Base-by-base conservation (phyloP, 2,888 invertebrate genomes). In the Pedicia rivosa region DNA sequence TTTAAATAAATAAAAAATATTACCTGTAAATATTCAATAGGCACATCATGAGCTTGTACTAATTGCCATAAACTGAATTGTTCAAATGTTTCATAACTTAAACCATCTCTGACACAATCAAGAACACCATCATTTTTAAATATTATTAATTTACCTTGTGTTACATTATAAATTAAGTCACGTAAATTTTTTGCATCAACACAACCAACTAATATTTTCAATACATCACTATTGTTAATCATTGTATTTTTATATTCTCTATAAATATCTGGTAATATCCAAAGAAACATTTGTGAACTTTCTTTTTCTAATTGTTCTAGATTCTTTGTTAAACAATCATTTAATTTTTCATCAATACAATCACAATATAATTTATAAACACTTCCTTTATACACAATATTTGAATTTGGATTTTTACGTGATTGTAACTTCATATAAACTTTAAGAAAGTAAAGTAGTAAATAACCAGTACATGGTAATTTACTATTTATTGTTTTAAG, bases 41-140 rank as follows among this genome's bases (percentile, higher is more conserved):
- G 81, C 54, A 94, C 82, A 57, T 90, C 87, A 57, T 95, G 95
- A 28, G 92, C 92, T 46, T 82, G 78, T 34, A 95, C 73, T 40
- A 98, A 68, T 61, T 95, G 94, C 97, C 97, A 98, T 31, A 97
- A 71, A 58, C 91, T 94, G 56, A 87, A 81, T 61, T 98, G 97
- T 59, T 97, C 95, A 49, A 92, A 87, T 3, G 94, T 92, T 63
- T 97, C 95, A 90, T 95, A 98, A 39, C 75, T 73, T 38, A 97
- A 66, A 51, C 90, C 94, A 29, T 81, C 78, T 42, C 79, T 80
- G 47, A 86, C 60, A 57, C 86, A 70, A 28, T 74, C 66, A 40
- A 75, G 72, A 30, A 86, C 68, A 39, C 78, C 78, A 47, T 86
- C 84, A 27, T 70, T 71, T 54, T 81, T 82, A 47, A 86, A 77